Base-by-base conservation (phyloP, 2,797 vertebrate genomes). In the Hafferia zeledoni region DNA sequence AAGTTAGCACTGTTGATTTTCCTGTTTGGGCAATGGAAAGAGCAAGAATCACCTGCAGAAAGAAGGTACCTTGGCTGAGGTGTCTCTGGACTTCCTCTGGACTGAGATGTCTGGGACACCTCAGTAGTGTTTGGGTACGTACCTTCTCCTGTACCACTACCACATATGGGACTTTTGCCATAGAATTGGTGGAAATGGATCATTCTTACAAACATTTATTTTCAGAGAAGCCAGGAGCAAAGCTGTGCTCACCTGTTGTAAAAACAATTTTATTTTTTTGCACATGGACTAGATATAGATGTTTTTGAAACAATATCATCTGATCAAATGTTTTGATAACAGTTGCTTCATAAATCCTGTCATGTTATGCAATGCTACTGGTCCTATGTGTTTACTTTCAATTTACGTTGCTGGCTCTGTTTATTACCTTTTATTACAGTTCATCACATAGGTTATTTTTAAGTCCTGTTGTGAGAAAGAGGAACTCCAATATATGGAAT, bases 361-460 rank as follows among this genome's bases (percentile, higher is more conserved):
- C 17, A 0, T 63, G 25, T 88, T 55, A 47, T 41, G 53, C 0
- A 13, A 60, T 82, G 69, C 33, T 93, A 35, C 68, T 69, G 41
- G 22, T 92, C 33, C 55, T 74, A 1, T 55, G 33, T 90, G 63
- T 94, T 96, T 96, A 64, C 67, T 87, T 95, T 87, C 85, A 77
- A 14, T 90, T 89, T 68, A 71, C 13, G 10, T 28, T 91, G 63
- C 79, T 91, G 60, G 22, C 53, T 64, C 46, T 71, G 35, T 90
- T 91, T 84, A 75, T 90, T 84, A 31, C 43, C 57, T 83, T 93
- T 91, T 77, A 78, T 89, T 94, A 65, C 91, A 87, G 46, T 41
- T 95, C 70, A 85, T 83, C 60, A 75, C 37, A 31, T 1, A 3
- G 28, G 70, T 74, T 94, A 57, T 70, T 94, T 96, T 91, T 61